Conservation (phyloP, 2,113 vertebrate genomes). For the Stegostoma tigrinum region DNA sequence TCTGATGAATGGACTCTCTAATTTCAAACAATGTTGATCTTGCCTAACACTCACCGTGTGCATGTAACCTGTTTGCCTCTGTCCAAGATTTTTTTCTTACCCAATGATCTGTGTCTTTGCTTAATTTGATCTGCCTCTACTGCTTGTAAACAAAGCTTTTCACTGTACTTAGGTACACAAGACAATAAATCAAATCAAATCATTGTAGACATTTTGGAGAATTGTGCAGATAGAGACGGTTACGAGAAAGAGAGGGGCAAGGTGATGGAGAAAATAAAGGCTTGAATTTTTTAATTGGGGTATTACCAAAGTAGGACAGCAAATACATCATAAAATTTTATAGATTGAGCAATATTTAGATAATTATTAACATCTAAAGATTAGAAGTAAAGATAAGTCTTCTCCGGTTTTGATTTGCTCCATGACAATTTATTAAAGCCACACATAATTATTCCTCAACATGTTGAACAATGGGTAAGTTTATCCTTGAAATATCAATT, state of each 20-base stretch:
- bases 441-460: not conserved
- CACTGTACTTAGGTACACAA: too few relatives aligned
- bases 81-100: too few relatives aligned
- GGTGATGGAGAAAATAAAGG: not conserved
- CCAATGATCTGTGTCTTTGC: too few relatives aligned
- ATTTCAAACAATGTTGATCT: too few relatives aligned
- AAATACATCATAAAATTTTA: not conserved
- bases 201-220: too few relatives aligned
- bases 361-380: not conserved
- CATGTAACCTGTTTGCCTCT: too few relatives aligned
- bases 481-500: not conserved
- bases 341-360: not conserved
- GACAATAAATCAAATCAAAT: too few relatives aligned
- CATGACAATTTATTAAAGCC: not conserved
- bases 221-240: not conserved
- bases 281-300: not conserved
- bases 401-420: not conserved
- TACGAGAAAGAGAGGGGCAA: not conserved
- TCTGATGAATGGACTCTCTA: too few relatives aligned
- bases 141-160: too few relatives aligned
- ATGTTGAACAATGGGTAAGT: not conserved
- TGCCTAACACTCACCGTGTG: too few relatives aligned
- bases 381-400: not conserved
- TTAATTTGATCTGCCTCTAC: too few relatives aligned
- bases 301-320: not conserved